Percentiles rank a stretch among this genome's conserved stretches.
These are phyloP conservation scores for Polypedilum pembai DNA, from an alignment of 1,140 invertebrate species.

Conservation along the genomic window DNA sequence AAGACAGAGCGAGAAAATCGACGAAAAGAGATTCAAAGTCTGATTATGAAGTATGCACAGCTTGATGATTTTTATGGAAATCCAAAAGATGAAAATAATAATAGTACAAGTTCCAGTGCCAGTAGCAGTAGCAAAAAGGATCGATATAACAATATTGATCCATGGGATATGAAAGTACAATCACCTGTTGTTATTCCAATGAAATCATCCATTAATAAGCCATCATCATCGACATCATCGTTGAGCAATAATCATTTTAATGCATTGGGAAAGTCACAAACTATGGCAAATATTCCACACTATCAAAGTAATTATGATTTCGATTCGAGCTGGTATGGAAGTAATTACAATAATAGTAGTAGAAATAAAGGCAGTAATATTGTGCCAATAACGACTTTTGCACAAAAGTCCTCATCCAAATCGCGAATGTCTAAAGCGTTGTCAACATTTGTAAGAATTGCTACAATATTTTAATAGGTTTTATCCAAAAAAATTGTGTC, in stretches of 20 bases:
- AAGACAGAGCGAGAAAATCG: conserved; percentile 62
- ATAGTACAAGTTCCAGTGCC: conserved; percentile 33
- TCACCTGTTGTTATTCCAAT: conserved; percentile 9
- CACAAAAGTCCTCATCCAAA: conserved; percentile 40
- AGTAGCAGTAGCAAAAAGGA: conserved; percentile 30
- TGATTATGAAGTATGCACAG: conserved; percentile 68
- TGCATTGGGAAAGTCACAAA: neutral
- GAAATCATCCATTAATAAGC: neutral
- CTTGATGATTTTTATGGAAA: conserved; percentile 58
- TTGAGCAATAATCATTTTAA: neutral
- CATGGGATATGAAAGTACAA: conserved; percentile 1
- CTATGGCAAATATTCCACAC: conserved; percentile 5
- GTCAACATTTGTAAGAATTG: conserved; percentile 43
- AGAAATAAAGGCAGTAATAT: conserved; percentile 6
- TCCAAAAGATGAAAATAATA: conserved; percentile 39
- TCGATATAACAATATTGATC: conserved; percentile 31
- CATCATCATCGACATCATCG: neutral
- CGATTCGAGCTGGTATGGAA: conserved; percentile 22
- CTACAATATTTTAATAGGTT: neutral
- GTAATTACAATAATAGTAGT: conserved; percentile 14
- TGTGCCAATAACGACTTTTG: conserved; percentile 30
- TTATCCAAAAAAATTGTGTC: too few species aligned
- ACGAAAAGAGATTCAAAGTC: conserved; percentile 69
- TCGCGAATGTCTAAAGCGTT: conserved; percentile 45
- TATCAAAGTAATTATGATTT: conserved; percentile 28